Evolutionary conservation across 2,888 invertebrate species (phyloP).

Genomic region (Stenichneumon culpator): DNA sequence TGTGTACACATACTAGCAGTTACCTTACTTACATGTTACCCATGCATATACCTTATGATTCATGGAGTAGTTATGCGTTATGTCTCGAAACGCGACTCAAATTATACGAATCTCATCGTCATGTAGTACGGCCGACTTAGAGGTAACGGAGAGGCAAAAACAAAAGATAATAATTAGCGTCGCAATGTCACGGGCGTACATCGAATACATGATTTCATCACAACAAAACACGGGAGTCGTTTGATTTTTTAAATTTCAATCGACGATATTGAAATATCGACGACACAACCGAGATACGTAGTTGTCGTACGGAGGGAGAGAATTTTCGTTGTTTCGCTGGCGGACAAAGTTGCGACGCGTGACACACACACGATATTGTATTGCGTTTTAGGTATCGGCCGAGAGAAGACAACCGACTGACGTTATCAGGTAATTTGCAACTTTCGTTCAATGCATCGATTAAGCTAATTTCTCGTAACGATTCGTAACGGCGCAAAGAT

Average conservation of each 20-base stretch:
- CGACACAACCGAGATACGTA: not conserved
- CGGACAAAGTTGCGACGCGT: conserved; percentile 20
- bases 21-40: conserved; percentile 51
- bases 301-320: not conserved
- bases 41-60: conserved; percentile 71
- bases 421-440: conserved; percentile 31
- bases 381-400: conserved; percentile 1
- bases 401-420: conserved; percentile 1
- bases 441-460: not conserved
- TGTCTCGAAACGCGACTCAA: conserved; percentile 70
- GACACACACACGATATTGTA: conserved; percentile 12
- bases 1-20: conserved; percentile 57
- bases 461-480: not conserved
- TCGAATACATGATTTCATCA: not conserved
- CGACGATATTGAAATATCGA: not conserved
- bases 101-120: conserved; percentile 64
- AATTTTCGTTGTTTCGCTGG: conserved; percentile 18
- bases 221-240: not conserved
- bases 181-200: conserved; percentile 20
- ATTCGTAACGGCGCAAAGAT: conserved; percentile 7
- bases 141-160: conserved; percentile 20
- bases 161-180: conserved; percentile 47
- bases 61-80: conserved; percentile 74
- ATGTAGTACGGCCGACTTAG: conserved; percentile 55
- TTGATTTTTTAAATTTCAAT: not conserved